phyloP scores from a whole-genome alignment of 1,140 invertebrate genomes.

The Psix sp. region DNA sequence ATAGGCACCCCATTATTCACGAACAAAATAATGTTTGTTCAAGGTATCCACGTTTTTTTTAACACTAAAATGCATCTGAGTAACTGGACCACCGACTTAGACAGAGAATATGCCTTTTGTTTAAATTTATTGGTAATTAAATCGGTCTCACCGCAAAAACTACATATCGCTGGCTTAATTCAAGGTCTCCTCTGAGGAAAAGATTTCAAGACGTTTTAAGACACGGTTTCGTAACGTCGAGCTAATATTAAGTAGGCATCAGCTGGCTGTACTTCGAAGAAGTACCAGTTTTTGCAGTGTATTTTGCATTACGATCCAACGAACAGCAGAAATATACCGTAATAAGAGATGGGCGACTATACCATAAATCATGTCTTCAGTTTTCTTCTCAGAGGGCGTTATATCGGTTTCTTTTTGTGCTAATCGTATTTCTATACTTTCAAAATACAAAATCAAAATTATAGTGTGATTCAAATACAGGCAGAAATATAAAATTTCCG shows the following conservation, averaged over 20 bases:
- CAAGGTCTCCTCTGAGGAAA: constrained; percentile 9
- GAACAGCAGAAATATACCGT: constrained; percentile 9
- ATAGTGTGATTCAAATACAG: no score
- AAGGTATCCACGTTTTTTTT: constrained; percentile 23
- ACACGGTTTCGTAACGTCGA: constrained; percentile 15
- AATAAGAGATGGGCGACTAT: constrained; percentile 40
- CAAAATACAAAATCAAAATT: no score
- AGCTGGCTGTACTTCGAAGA: constrained; percentile 1
- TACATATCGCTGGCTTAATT: constrained; percentile 32
- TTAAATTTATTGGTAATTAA: constrained; percentile 22
- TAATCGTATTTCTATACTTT: no score
- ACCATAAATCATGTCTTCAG: no score
- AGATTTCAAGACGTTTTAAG: constrained; percentile 13
- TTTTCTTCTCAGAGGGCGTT: no score
- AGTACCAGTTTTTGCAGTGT: constrained; percentile 33
- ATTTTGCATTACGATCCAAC: constrained; percentile 11
- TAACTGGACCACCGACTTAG: constrained; percentile 49
- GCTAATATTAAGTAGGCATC: no score
- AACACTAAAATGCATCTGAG: constrained; percentile 66
- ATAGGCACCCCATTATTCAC: constrained; percentile 6
- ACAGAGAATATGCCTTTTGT: constrained; percentile 23
- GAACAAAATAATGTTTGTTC: constrained; percentile 18
- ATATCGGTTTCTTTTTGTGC: no score
- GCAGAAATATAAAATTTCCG: no score
- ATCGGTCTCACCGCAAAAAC: constrained; percentile 33